Base-by-base conservation (phyloP, 2,888 invertebrate species). In the Lasioglossum malachurum region DNA sequence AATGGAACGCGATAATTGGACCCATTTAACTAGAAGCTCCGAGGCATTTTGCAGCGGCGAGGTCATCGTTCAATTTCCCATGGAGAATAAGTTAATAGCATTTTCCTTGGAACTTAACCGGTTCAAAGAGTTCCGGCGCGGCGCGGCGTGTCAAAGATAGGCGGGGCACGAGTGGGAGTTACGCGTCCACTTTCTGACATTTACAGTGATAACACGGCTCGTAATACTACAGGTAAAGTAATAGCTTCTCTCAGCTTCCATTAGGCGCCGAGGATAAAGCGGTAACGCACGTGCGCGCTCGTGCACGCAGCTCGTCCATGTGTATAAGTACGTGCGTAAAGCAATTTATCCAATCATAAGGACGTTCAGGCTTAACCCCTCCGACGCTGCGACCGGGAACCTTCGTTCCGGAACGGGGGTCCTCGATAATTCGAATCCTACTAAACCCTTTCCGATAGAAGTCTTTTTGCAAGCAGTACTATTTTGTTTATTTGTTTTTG, bases 211-310 rank as follows among this genome's bases (percentile, higher is more conserved):
- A 84, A 81, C 73, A 75, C 60, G 38, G 38, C 4, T 31, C 57
- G 71, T 86, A 72, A 84, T 78, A 57, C 67, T 77, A 41, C 49
- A 75, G 69, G 76, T 69, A 19, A 75, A 49, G 78, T 75, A 84
- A 86, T 81, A 78, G 84, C 85, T 60, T 35, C 75, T 73, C 83
- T 74, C 76, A 16, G 75, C 79, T 83, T 86, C 80, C 85, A 84
- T 80, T 83, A 86, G 80, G 80, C 76, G 60, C n/a, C 67, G 35
- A 16, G 71, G 69, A 80, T 80, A 76, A 41, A 46, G 71, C 53
- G 44, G 19, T 5, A 46, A 57, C 74, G 31, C 31, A 38, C 10
- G n/a, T 41, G 12, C 8, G 35, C 60, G 31, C 60, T 27, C 14
- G 60, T 27, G 2, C 60, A 16, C 12, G 27, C 27, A 2, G 4